Evolutionary conservation across 2,888 invertebrate genomes (phyloP), one percentile per base, ranked within the genome.

Genomic region (Spialia ferax): DNA sequence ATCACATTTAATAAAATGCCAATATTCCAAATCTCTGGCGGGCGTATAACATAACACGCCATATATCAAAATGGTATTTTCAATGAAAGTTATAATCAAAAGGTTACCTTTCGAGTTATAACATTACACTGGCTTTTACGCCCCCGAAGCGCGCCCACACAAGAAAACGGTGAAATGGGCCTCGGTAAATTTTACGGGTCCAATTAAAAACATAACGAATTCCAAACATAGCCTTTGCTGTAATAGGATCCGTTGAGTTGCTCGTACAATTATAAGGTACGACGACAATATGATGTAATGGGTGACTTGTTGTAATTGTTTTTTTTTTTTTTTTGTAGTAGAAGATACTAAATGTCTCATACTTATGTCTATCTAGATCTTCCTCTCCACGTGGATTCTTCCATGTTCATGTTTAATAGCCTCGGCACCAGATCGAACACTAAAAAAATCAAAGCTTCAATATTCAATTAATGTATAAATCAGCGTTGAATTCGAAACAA

Each of bases 141-240:
- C 48, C 61, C 20, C 32, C 50, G 48, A 8, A n/a, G 7, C 48
- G 48, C 60, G n/a, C n/a, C 48, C 18, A 32, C 60, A n/a, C 48
- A 32, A 50, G 42, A 22, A 59, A 26, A 59, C n/a, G 15, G 20
- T 26, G 29, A 60, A 60, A 60, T 29, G 60, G 45, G 48, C 57
- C n/a, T 13, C 26, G 60, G 48, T 29, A 20, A 32, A 32, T 61
- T 61, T 48, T 48, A 60, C 26, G 59, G 26, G 15, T 45, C 26
- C 60, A 61, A 61, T 61, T 61, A 61, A 61, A 61, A 61, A 32
- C 45, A 60, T 59, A 42, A 26, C 59, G 26, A 59, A 59, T 57
- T 22, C 35, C 35, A 4, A 48, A 15, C 22, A 26, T 5, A 6
- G 22, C 15, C n/a, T 59, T 42, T 22, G 42, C 15, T 42, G 52